Conservation (phyloP, 1,140 invertebrate genomes). For the Triops longicaudatus region DNA sequence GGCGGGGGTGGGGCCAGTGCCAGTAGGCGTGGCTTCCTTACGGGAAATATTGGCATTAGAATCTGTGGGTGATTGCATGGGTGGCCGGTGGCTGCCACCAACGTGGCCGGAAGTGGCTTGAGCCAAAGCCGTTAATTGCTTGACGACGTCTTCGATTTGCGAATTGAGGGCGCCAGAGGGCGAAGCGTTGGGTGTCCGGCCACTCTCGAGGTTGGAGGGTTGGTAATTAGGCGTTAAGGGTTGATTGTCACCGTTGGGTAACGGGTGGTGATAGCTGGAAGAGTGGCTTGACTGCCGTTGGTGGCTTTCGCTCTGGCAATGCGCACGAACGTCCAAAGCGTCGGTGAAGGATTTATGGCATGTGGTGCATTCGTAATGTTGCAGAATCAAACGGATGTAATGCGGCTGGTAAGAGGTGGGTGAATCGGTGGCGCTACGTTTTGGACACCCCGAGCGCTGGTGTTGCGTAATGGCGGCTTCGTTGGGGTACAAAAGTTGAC, state of each 20-base stretch:
- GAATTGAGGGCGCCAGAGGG: slow-evolving; percentile 47
- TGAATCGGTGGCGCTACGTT: slow-evolving; percentile 39
- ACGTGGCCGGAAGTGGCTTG: slow-evolving; percentile 51
- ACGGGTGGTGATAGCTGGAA: neutral
- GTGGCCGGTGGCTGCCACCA: slow-evolving; percentile 33
- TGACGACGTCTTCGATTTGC: slow-evolving; percentile 73
- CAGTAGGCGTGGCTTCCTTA: slow-evolving; percentile 29
- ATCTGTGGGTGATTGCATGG: slow-evolving; percentile 28
- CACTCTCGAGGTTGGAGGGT: slow-evolving; percentile 21
- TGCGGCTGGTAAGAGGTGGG: neutral
- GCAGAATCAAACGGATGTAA: slow-evolving; percentile 51
- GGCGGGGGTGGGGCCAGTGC: slow-evolving; percentile 23
- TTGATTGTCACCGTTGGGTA: neutral
- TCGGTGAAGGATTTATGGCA: slow-evolving; percentile 42
- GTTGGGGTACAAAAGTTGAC: slow-evolving; percentile 67
- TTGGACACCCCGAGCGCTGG: slow-evolving; percentile 57
- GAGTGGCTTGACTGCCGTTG: slow-evolving; percentile 9
- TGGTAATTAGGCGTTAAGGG: slow-evolving; percentile 9
- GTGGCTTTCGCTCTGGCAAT: slow-evolving; percentile 50
- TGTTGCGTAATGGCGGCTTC: slow-evolving; percentile 62
- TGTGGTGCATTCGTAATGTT: slow-evolving; percentile 31
- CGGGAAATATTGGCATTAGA: slow-evolving; percentile 36
- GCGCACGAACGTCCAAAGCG: slow-evolving; percentile 51
- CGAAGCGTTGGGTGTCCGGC: slow-evolving; percentile 37
- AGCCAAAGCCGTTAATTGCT: slow-evolving; percentile 67